A percentile compares a stretch with the other conserved stretches of the same genome.
Evolutionary conservation across 2,888 invertebrate genomes (phyloP).

Genomic region (Eudemis profundana): DNA sequence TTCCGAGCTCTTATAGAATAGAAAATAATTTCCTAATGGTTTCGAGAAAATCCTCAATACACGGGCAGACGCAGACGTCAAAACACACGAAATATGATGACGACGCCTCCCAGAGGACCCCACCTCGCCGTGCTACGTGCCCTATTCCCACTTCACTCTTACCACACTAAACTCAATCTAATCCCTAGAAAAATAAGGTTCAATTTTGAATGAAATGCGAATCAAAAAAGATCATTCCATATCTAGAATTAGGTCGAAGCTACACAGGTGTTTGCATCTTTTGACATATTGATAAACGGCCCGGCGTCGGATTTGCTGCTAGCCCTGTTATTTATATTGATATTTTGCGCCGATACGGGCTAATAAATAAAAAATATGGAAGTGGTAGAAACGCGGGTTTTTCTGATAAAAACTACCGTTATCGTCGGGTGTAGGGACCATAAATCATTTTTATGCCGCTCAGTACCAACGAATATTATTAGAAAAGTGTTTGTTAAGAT

Average conservation of each 20-base stretch:
- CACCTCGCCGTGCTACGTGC: conserved; percentile 32
- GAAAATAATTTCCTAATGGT: conserved; percentile 44
- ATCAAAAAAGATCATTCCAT: conserved; percentile 24
- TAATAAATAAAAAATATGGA: conserved; percentile 38
- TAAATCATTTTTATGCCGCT: conserved; percentile 31
- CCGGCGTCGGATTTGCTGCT: conserved; percentile 27
- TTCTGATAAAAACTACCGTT: conserved; percentile 29
- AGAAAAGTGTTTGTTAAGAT: not conserved
- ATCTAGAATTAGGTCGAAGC: conserved; percentile 41
- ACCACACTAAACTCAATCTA: conserved; percentile 11
- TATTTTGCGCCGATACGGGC: conserved; percentile 28
- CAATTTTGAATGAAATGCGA: not conserved
- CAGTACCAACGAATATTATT: conserved; percentile 1
- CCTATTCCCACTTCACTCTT: not conserved
- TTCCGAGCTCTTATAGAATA: conserved; percentile 17
- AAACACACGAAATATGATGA: conserved; percentile 42
- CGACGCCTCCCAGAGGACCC: conserved; percentile 26
- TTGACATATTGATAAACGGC: conserved; percentile 41
- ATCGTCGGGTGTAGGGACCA: conserved; percentile 1
- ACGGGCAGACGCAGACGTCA: conserved; percentile 24
- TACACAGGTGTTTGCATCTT: conserved; percentile 33
- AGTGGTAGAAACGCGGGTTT: conserved; percentile 56
- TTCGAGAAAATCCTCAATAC: conserved; percentile 39
- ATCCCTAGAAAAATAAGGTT: not conserved
- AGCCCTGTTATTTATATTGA: conserved; percentile 35